phyloP scores from a whole-genome alignment of 2,888 invertebrate species.

The Apamea epomidion region DNA sequence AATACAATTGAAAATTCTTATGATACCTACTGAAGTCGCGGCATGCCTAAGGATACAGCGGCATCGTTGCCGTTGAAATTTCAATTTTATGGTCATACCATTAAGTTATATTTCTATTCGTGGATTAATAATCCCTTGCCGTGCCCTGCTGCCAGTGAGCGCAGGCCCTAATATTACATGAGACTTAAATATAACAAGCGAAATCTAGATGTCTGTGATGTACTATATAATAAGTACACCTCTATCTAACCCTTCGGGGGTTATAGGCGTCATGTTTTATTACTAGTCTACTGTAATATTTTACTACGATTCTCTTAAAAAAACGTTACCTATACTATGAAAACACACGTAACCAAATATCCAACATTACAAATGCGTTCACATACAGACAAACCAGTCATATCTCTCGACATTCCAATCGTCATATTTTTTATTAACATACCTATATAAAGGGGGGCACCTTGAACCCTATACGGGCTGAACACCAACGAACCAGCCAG shows the following conservation, averaged over 20 bases:
- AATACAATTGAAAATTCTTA: too few species aligned
- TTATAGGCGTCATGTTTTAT: background rate
- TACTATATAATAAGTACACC: background rate
- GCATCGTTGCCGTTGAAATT: too few species aligned
- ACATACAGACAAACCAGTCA: background rate
- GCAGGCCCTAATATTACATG: too few species aligned
- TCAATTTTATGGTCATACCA: too few species aligned
- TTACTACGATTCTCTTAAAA: background rate
- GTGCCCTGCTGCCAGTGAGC: too few species aligned
- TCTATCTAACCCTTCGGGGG: too few species aligned
- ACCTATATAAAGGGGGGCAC: constrained; percentile 10
- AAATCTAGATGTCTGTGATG: too few species aligned
- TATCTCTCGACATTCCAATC: constrained; percentile 16
- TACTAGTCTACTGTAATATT: background rate
- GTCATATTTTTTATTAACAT: constrained; percentile 42
- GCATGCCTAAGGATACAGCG: too few species aligned
- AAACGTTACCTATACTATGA: background rate
- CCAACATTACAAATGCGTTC: background rate
- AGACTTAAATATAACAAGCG: too few species aligned
- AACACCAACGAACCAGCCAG: constrained; percentile 41
- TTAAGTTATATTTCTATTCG: too few species aligned
- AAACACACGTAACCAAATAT: background rate
- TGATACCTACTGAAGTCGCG: too few species aligned
- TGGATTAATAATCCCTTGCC: too few species aligned
- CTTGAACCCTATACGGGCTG: constrained; percentile 37